phyloP scores from a whole-genome alignment of 2,888 invertebrate species.

The Allolobophora icterica region DNA sequence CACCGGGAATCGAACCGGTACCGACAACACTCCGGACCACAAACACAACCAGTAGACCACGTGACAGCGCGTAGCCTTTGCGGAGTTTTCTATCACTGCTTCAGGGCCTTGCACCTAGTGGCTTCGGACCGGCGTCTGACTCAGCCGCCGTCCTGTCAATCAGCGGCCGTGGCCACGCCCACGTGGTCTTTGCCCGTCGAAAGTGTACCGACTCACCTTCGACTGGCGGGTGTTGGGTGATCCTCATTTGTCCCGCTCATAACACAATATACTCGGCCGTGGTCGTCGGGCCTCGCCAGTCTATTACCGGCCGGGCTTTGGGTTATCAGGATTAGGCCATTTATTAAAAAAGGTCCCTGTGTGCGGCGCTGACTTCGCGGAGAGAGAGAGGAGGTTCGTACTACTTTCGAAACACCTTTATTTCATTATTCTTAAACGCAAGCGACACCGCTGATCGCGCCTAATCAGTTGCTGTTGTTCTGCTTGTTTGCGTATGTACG shows the following conservation, averaged over 20 bases:
- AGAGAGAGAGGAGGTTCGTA: neutral
- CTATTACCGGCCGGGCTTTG: neutral
- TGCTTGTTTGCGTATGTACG: neutral
- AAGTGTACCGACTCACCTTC: neutral
- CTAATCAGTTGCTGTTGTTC: neutral
- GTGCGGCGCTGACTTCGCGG: neutral
- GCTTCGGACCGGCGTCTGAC: neutral
- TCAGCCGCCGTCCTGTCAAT: constrained; percentile 6
- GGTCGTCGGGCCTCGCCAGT: neutral
- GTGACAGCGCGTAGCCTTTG: neutral
- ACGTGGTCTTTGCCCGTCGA: constrained; percentile 25
- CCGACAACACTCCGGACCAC: neutral
- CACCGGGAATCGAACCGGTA: neutral
- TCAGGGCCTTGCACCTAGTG: constrained; percentile 20
- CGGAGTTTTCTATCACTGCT: constrained; percentile 2
- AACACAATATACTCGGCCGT: neutral
- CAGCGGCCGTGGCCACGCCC: neutral
- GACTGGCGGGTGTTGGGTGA: constrained; percentile 17
- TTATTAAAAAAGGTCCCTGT: neutral
- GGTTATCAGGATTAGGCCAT: neutral
- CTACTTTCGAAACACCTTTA: neutral
- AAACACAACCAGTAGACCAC: neutral
- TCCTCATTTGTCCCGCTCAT: neutral
- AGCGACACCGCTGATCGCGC: neutral
- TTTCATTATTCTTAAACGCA: neutral